phyloP scores from a whole-genome alignment of 1,140 invertebrate genomes.

The Augochlora pura region DNA sequence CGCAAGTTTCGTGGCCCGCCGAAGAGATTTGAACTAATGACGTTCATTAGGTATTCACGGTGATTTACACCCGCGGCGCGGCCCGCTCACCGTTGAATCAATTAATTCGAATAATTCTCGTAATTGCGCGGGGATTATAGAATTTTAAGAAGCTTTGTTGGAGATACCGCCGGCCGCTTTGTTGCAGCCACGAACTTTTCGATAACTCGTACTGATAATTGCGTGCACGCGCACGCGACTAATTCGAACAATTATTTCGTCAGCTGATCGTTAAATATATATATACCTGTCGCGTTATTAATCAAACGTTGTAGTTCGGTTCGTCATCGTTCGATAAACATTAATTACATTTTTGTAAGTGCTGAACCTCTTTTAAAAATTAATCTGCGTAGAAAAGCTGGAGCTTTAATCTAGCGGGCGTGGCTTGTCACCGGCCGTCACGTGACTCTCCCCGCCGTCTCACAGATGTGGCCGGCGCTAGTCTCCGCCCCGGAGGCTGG shows the following conservation, averaged over 20 bases:
- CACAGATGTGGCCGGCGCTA: too few relatives aligned
- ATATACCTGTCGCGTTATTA: background rate
- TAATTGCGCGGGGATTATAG: background rate
- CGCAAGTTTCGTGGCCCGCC: background rate
- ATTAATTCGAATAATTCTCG: background rate
- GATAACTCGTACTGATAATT: background rate
- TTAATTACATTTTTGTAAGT: background rate
- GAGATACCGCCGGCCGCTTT: too few relatives aligned
- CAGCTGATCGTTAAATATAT: background rate
- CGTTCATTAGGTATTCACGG: slow-evolving; percentile 3
- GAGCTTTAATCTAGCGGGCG: too few relatives aligned
- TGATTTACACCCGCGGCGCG: background rate
- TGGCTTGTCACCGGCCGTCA: too few relatives aligned
- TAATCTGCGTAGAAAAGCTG: too few relatives aligned
- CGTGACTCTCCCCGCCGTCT: too few relatives aligned
- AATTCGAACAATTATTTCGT: background rate
- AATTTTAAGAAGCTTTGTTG: slow-evolving; percentile 1
- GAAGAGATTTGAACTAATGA: slow-evolving; percentile 4
- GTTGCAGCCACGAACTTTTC: too few relatives aligned
- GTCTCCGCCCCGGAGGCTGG: too few relatives aligned
- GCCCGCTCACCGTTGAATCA: background rate
- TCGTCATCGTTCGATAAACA: too few relatives aligned
- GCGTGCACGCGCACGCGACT: background rate
- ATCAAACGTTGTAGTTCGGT: background rate
- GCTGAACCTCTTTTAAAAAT: too few relatives aligned